Evolutionary conservation across 2,888 invertebrate species (phyloP).

Genomic region (Autographa pulchrina): DNA sequence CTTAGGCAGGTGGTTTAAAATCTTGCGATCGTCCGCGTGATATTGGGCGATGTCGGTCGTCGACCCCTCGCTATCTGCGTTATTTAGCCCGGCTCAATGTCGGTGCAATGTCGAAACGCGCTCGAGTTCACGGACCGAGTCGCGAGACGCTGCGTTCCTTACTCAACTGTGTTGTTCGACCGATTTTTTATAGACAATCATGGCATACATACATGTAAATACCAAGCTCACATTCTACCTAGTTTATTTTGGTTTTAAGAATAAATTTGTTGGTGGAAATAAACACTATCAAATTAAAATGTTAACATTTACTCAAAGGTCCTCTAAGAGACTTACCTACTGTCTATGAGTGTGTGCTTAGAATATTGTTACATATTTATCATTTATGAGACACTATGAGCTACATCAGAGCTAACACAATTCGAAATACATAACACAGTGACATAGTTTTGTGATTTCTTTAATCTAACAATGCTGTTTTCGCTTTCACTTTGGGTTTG

Average conservation of each 20-base stretch:
- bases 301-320: neutral
- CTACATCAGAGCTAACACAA: neutral
- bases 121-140: slow-evolving; percentile 84
- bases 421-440: neutral
- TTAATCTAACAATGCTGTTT: neutral
- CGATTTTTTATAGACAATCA: slow-evolving; percentile 75
- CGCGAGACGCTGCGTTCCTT: slow-evolving; percentile 77
- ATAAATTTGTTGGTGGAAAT: slow-evolving; percentile 15
- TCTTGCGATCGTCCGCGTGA: slow-evolving; percentile 82
- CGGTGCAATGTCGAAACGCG: slow-evolving; percentile 86
- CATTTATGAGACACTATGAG: no score
- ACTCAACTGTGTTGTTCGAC: slow-evolving; percentile 77
- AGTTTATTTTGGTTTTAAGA: slow-evolving; percentile 30
- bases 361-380: neutral
- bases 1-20: slow-evolving; percentile 78
- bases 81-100: slow-evolving; percentile 87
- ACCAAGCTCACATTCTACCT: slow-evolving; percentile 41
- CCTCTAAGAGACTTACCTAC: neutral
- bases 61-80: slow-evolving; percentile 87
- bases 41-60: slow-evolving; percentile 87
- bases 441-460: neutral
- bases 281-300: slow-evolving; percentile 11
- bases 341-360: neutral
- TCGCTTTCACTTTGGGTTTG: neutral
- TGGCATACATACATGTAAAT: slow-evolving; percentile 33